Base-by-base conservation (phyloP, 2,888 invertebrate genomes). In the Eumerus sabulonum region DNA sequence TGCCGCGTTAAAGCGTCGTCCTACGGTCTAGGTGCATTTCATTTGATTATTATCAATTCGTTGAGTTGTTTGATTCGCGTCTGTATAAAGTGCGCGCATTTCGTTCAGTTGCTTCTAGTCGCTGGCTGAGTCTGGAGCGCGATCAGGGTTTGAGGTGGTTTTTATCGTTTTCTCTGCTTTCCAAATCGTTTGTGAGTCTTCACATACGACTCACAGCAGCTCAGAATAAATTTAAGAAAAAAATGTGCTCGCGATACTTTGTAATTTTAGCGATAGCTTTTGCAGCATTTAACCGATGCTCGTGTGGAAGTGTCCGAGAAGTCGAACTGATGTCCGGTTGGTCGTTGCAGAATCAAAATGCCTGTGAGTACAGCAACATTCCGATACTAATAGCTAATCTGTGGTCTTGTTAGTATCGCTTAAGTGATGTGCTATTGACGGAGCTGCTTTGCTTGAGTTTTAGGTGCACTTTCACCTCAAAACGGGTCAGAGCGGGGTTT, bases 241-340 rank as follows among this genome's bases (percentile, higher is more conserved):
- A 11, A 50, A 79, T 79, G 79, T 18, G 54, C 27, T 40, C 40
- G 1, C 74, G 70, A 70, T 54, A 60, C 59, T 51, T 60, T 13
- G 35, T 60, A 19, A 51, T 79, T 54, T 38, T 70, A 16, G 19
- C 18, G 16, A 47, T 79, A 1, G 54, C 70, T 42, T 9, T 64
- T 35, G 18, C 54, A 12, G 60, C 14, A 19, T 35, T 27, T 48
- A 47, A 38, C 50, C 62, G 14, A 7, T 47, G 40, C 53, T 45
- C 35, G 11, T 45, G 68, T 51, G 82, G 70, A 44, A 68, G 74
- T 48, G 51, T 82, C 1, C 60, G 70, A 9, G 82, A 83, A 36
- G 53, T 82, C 9, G 82, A 82, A 63, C 45, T 84, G 16, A 71
- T 62, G 36, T 82, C 82, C n/a, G 76, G 72, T 18, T 84, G 84